phyloP scores from a whole-genome alignment of 2,888 invertebrate species.

The Ypsolopha scabrella region DNA sequence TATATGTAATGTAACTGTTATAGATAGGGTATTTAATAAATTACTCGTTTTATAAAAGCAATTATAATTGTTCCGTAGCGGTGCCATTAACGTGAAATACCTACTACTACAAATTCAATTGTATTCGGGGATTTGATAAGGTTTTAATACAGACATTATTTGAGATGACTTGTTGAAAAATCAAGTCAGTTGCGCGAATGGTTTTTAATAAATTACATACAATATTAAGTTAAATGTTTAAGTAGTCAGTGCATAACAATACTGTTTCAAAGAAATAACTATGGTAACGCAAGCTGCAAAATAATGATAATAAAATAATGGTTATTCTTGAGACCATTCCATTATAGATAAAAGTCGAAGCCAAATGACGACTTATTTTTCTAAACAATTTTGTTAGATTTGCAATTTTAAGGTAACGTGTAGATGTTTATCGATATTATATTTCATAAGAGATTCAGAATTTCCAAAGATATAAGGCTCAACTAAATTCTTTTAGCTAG shows the following conservation, averaged over 20 bases:
- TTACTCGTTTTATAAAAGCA: slow-evolving; percentile 11
- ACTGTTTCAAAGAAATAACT: neutral
- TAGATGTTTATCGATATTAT: slow-evolving; percentile 63
- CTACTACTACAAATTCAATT: slow-evolving; percentile 13
- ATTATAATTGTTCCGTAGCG: slow-evolving; percentile 15
- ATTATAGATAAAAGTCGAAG: slow-evolving; percentile 60
- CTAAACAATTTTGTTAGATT: slow-evolving; percentile 66
- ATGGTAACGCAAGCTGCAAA: neutral
- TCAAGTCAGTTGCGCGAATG: neutral
- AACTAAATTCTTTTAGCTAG: slow-evolving; percentile 55
- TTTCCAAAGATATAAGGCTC: slow-evolving; percentile 67
- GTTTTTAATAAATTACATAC: no score
- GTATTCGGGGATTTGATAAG: slow-evolving; percentile 1
- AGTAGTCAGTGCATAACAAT: neutral
- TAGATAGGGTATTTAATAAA: slow-evolving; percentile 10
- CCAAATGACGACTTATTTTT: slow-evolving; percentile 69
- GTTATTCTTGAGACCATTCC: slow-evolving; percentile 66
- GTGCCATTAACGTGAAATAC: slow-evolving; percentile 54
- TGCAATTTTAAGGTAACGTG: slow-evolving; percentile 56
- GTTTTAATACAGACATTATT: neutral
- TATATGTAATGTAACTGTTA: slow-evolving; percentile 9
- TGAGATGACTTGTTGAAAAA: neutral
- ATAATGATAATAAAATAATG: slow-evolving; percentile 21
- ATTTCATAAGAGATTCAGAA: slow-evolving; percentile 48
- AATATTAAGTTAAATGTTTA: no score